phyloP scores from a whole-genome alignment of 2,113 vertebrate genomes.

The Laterallus jamaicensis region DNA sequence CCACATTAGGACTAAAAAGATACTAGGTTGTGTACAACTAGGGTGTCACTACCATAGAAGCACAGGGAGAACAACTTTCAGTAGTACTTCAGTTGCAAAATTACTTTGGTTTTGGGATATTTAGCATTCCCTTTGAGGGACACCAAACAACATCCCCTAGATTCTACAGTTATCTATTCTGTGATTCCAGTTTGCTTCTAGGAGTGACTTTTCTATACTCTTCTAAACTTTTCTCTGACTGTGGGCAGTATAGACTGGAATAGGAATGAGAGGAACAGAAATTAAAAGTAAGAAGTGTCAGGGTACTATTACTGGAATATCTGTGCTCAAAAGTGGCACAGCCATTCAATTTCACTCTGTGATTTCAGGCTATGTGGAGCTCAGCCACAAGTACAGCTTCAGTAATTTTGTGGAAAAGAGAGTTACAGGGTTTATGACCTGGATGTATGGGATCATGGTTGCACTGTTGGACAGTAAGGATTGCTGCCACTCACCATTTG shows the following conservation, averaged over 20 bases:
- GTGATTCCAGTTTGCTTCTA: background rate
- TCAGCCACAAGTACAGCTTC: background rate
- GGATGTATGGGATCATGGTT: background rate
- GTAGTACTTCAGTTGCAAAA: background rate
- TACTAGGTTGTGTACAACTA: background rate
- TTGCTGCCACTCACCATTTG: background rate
- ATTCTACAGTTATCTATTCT: background rate
- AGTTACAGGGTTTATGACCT: background rate
- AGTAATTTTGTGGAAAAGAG: background rate
- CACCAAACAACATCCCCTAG: background rate
- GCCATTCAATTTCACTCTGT: background rate
- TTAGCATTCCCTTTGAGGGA: background rate
- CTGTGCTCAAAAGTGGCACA: fast-evolving
- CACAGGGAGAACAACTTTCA: background rate
- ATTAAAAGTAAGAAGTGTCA: background rate
- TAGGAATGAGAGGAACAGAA: background rate
- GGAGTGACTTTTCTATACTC: background rate
- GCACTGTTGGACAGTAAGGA: background rate
- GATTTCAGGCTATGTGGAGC: background rate
- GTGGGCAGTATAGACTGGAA: background rate
- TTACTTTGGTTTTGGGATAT: background rate
- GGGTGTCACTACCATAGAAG: background rate
- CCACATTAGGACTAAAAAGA: background rate
- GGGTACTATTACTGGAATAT: background rate
- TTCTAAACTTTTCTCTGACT: background rate